Evolutionary conservation across 2,113 vertebrate genomes (phyloP).

Genomic region (Clupea harengus): DNA sequence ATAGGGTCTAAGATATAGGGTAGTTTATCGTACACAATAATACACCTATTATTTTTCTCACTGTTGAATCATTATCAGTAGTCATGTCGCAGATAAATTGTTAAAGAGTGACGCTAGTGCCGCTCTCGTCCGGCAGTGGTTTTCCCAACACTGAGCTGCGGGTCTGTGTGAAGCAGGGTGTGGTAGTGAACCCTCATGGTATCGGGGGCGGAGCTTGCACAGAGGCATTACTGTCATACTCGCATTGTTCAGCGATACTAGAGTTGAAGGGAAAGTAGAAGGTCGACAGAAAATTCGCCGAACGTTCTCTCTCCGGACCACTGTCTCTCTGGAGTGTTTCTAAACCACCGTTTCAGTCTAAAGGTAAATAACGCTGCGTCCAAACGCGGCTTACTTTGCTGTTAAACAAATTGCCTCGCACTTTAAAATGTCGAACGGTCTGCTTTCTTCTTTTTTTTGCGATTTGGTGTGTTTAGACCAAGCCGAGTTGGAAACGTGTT

Average conservation of each 20-base stretch:
- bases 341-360: background rate
- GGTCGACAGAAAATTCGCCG: slow-evolving; percentile 21
- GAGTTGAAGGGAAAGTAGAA: slow-evolving; percentile 38
- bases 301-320: background rate
- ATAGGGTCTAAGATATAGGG: background rate
- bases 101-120: background rate
- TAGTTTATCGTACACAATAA: background rate
- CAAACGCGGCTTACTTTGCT: background rate
- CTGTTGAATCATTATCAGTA: background rate
- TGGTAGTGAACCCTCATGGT: slow-evolving; percentile 33
- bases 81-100: background rate
- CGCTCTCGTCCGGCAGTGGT: background rate
- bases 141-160: background rate
- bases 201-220: slow-evolving; percentile 47
- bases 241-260: slow-evolving; percentile 36
- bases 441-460: background rate
- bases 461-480: background rate
- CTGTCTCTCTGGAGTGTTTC: slow-evolving; percentile 15
- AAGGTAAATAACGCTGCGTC: background rate
- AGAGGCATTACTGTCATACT: slow-evolving; percentile 10
- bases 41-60: background rate
- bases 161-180: slow-evolving; percentile 36
- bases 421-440: background rate
- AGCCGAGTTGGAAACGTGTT: background rate
- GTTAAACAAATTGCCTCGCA: background rate